Evolutionary conservation across 53 echinoderm and acorn worm genomes (phyloP).

Genomic region (Actinopyga echinites): DNA sequence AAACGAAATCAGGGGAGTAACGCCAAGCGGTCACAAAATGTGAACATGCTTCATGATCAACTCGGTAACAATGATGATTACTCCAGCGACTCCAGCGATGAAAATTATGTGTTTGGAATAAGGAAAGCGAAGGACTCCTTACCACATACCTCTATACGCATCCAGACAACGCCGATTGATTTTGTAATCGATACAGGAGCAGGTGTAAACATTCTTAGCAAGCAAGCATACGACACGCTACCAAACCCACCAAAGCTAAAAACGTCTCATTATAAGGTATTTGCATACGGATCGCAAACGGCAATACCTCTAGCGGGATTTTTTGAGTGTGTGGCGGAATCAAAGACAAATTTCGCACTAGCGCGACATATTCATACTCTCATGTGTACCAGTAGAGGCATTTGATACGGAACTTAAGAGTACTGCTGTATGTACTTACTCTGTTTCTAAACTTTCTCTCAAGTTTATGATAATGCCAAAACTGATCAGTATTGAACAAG

Average conservation of each 20-base stretch:
- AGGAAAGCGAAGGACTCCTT: neutral
- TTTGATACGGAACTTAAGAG: no score
- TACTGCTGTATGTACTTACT: no score
- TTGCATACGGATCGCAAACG: neutral
- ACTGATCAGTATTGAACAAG: no score
- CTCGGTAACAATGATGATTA: neutral
- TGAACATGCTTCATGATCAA: neutral
- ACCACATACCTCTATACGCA: neutral
- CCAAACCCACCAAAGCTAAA: constrained; percentile 23
- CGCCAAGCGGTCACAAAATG: neutral
- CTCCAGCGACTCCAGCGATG: neutral
- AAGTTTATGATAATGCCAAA: no score
- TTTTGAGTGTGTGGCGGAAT: constrained; percentile 33
- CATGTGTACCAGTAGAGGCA: no score
- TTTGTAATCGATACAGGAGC: constrained; percentile 20
- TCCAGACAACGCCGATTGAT: neutral
- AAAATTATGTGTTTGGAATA: neutral
- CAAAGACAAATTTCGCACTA: neutral
- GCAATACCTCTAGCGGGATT: neutral
- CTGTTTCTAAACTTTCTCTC: no score
- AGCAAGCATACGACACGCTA: neutral
- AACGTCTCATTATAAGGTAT: neutral
- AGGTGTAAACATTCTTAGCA: neutral
- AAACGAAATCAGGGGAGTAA: neutral
- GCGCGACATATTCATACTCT: no score